These are phyloP conservation scores for Parthenolecanium corni DNA, from an alignment of 2,888 invertebrate species.

Conservation along the genomic window DNA sequence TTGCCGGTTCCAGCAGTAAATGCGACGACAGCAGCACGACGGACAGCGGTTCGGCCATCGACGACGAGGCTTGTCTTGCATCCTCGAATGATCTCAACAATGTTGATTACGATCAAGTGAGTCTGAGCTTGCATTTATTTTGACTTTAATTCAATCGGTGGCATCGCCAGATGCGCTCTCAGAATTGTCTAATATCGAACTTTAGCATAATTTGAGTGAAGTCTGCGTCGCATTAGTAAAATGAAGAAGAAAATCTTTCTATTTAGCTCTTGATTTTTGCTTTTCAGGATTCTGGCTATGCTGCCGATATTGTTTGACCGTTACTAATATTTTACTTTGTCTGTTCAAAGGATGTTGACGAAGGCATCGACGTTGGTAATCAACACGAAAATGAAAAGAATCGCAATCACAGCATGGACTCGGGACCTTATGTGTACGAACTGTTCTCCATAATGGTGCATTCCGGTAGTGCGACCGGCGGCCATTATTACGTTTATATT, in stretches of 20 bases:
- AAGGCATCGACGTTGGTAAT: conserved; percentile 51
- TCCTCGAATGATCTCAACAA: conserved; percentile 24
- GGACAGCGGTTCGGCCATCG: conserved; percentile 55
- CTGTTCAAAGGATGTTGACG: conserved; percentile 34
- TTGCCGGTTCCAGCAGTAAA: conserved; percentile 42
- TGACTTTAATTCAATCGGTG: background rate
- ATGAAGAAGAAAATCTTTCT: background rate
- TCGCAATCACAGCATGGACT: conserved; percentile 36
- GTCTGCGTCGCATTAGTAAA: too few species aligned
- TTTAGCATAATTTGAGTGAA: background rate
- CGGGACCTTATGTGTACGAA: conserved; percentile 68
- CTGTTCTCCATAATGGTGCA: conserved; percentile 86
- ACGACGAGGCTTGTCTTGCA: conserved; percentile 37
- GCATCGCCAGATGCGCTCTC: background rate
- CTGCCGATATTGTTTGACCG: too few species aligned
- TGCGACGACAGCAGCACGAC: conserved; percentile 56
- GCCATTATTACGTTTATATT: conserved; percentile 85
- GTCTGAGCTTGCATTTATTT: too few species aligned
- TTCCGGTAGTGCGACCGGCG: conserved; percentile 78
- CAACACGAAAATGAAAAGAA: conserved; percentile 46
- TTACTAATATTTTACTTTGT: too few species aligned
- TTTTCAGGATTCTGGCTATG: too few species aligned
- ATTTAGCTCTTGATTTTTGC: background rate
- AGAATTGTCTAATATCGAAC: background rate
- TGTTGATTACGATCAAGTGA: conserved; percentile 23